Evolutionary conservation across 2,888 invertebrate genomes (phyloP).

Genomic region (Caenorhabditis afra): DNA sequence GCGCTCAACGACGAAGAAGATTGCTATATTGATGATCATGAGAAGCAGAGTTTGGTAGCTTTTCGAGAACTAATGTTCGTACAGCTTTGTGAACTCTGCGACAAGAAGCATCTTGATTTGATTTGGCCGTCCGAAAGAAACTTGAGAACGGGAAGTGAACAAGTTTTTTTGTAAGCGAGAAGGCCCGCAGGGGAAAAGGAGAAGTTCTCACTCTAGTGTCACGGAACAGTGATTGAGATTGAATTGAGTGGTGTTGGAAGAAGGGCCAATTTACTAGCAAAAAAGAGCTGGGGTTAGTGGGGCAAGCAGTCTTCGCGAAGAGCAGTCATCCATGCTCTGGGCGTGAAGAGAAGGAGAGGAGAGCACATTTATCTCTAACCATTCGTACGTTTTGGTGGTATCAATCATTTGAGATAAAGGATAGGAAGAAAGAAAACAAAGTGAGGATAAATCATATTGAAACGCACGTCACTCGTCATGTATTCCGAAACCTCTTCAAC

Average conservation of each 20-base stretch:
- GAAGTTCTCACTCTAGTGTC: too few species aligned
- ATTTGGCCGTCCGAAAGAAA: constrained; percentile 7
- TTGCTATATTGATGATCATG: constrained; percentile 1
- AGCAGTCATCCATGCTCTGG: constrained; percentile 38
- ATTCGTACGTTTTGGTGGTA: constrained; percentile 48
- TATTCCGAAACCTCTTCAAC: constrained; percentile 34
- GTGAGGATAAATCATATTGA: constrained; percentile 42
- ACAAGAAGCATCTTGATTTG: constrained; percentile 11
- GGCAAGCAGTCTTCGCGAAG: constrained; percentile 20
- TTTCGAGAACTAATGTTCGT: constrained; percentile 42
- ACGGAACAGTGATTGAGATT: constrained; percentile 1
- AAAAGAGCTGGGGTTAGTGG: constrained; percentile 29
- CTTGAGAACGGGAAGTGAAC: not conserved
- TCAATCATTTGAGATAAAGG: constrained; percentile 57
- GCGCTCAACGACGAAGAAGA: not conserved
- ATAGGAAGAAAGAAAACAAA: constrained; percentile 50
- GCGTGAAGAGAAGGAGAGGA: constrained; percentile 25
- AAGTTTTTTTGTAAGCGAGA: too few species aligned
- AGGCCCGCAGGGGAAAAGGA: not conserved
- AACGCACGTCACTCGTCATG: constrained; percentile 10
- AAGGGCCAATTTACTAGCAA: constrained; percentile 31
- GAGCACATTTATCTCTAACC: constrained; percentile 47
- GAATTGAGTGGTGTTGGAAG: constrained; percentile 22
- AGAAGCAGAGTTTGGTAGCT: constrained; percentile 26
- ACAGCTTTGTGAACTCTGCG: constrained; percentile 39